Percentiles rank a stretch among this genome's conserved stretches.
These are phyloP conservation scores for Nomada ferruginata DNA, from an alignment of 2,888 invertebrate genomes.

Conservation along the genomic window DNA sequence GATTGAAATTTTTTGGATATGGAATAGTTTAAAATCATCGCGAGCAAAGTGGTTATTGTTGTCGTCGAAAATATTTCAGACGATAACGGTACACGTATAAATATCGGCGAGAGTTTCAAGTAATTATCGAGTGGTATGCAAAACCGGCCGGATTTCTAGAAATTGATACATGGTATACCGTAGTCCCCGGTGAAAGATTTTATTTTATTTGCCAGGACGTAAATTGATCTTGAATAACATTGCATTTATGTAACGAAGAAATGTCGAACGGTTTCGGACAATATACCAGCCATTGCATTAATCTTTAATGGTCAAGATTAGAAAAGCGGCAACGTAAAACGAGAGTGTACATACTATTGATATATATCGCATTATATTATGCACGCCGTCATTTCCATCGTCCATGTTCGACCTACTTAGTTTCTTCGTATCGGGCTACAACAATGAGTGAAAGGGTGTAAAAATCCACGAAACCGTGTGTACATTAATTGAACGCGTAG, in stretches of 20 bases:
- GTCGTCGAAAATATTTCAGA: neutral
- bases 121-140: neutral
- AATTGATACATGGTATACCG: neutral
- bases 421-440: neutral
- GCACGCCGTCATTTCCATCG: no score
- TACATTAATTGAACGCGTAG: slow-evolving; percentile 21
- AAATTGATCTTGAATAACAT: slow-evolving; percentile 8
- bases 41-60: neutral
- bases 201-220: slow-evolving; percentile 21
- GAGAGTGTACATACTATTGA: neutral
- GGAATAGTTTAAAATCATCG: neutral
- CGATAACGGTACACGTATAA: no score
- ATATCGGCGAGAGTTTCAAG: neutral
- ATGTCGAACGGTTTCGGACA: neutral
- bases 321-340: neutral
- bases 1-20: no score
- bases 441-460: slow-evolving; percentile 32
- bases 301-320: neutral
- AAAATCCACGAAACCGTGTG: neutral
- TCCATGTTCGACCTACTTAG: neutral
- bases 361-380: no score
- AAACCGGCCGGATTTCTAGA: slow-evolving; percentile 1
- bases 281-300: no score
- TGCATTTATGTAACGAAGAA: slow-evolving; percentile 19
- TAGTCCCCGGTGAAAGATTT: slow-evolving; percentile 28